These are phyloP conservation scores for Hirtodrosophila cameraria DNA, from an alignment of 2,888 invertebrate species.

Conservation along the genomic window DNA sequence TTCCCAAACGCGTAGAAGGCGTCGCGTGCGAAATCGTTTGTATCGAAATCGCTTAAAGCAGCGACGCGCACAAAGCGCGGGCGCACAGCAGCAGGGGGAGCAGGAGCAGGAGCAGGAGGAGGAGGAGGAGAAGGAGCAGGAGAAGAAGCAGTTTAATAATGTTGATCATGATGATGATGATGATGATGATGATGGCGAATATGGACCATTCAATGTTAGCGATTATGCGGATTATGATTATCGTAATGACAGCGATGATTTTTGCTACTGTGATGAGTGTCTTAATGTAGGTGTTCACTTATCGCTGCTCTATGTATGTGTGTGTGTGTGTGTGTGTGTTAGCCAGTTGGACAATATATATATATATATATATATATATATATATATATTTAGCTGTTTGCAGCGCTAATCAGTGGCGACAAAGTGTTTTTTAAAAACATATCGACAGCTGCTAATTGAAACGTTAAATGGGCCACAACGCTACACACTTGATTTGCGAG, in stretches of 20 bases:
- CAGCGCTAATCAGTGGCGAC: slow-evolving; percentile 25
- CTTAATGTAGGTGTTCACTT: slow-evolving; percentile 82
- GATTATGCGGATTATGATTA: slow-evolving; percentile 55
- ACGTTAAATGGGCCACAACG: slow-evolving; percentile 19
- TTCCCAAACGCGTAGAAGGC: slow-evolving; percentile 25
- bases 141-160: not conserved
- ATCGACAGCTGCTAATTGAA: slow-evolving; percentile 37
- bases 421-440: slow-evolving; percentile 6
- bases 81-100: slow-evolving; percentile 2
- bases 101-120: not conserved
- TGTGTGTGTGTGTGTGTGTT: not conserved
- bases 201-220: slow-evolving; percentile 60
- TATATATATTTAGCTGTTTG: no score
- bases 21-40: slow-evolving; percentile 39
- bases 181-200: slow-evolving; percentile 53
- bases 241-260: slow-evolving; percentile 86
- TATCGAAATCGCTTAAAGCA: slow-evolving; percentile 44
- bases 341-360: slow-evolving; percentile 4
- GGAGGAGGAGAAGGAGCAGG: not conserved
- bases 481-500: not conserved
- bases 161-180: not conserved
- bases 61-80: slow-evolving; percentile 37
- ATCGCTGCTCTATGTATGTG: slow-evolving; percentile 1
- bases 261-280: slow-evolving; percentile 92
- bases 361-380: no score